These are phyloP conservation scores for Desmodus rotundus DNA, from an alignment of 2,113 vertebrate species.

Conservation along the genomic window DNA sequence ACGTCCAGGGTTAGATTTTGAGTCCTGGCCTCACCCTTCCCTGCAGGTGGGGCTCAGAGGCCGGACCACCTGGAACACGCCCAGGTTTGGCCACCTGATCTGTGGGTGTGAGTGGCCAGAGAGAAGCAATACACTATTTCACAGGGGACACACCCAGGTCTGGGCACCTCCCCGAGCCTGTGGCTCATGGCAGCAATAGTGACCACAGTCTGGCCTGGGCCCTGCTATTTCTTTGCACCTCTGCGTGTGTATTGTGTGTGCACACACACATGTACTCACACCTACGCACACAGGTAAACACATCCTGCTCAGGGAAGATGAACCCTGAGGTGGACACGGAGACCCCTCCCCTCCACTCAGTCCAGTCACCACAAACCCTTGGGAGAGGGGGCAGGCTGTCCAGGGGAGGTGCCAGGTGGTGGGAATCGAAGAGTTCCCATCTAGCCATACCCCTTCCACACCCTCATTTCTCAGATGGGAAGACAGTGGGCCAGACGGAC, in stretches of 20 bases:
- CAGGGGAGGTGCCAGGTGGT: neutral
- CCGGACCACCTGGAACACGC: neutral
- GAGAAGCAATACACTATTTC: neutral
- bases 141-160: neutral
- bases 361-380: neutral
- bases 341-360: neutral
- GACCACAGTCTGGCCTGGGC: neutral
- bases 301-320: neutral
- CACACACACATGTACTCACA: neutral
- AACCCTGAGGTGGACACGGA: neutral
- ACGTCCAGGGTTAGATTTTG: neutral
- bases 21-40: neutral
- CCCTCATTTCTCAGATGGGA: neutral
- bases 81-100: neutral
- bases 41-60: neutral
- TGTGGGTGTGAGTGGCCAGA: neutral
- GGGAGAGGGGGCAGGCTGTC: too few relatives aligned
- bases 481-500: neutral
- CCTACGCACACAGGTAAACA: neutral
- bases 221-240: neutral
- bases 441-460: neutral
- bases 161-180: accelerated
- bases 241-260: too few relatives aligned
- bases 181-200: neutral
- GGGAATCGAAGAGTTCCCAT: neutral